Base-by-base conservation (phyloP, 2,888 invertebrate species). In the Unio pictorum region DNA sequence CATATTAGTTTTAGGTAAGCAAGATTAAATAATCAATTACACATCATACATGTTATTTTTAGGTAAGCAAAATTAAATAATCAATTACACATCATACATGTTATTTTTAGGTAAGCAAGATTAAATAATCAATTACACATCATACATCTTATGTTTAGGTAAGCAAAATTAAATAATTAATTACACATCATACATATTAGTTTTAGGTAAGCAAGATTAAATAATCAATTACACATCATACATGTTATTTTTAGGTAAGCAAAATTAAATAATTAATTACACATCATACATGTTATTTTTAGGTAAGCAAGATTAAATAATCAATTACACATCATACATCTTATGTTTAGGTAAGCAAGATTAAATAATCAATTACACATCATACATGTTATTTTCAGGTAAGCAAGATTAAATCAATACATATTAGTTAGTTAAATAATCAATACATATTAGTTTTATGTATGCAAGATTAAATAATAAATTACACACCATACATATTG, bases 31-130 rank as follows among this genome's bases (percentile, higher is more conserved):
- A 94, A 23, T 23, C 8, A 23, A 58, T 17, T 1, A 23, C 15
- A 17, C 8, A 17, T 58, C 8, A 58, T 17, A 11, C 58, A 26
- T 58, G n/a, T 58, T 58, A 58, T 0, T 15, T 26, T 4, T 26
- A 58, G 17, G 58, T 23, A 45, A 45, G 45, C 8, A n/a, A 17
- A 3, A 55, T 34, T 34, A 45, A 17, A 83, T 91, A 94, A 23
- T 23, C 8, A 23, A 58, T 17, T 1, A 23, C 15, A 17, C 8
- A 17, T 58, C 8, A 58, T 17, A 11, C 58, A 26, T 58, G n/a
- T 58, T 58, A 58, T 0, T 15, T 26, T 4, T 26, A 58, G 17
- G 58, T 23, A 45, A 45, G 45, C 8, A n/a, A 17, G 3, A 55
- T 34, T 34, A 45, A 17, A 83, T 91, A 94, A 23, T 23, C 8